phyloP scores from a whole-genome alignment of 2,113 vertebrate genomes.

The Phyllostomus discolor region DNA sequence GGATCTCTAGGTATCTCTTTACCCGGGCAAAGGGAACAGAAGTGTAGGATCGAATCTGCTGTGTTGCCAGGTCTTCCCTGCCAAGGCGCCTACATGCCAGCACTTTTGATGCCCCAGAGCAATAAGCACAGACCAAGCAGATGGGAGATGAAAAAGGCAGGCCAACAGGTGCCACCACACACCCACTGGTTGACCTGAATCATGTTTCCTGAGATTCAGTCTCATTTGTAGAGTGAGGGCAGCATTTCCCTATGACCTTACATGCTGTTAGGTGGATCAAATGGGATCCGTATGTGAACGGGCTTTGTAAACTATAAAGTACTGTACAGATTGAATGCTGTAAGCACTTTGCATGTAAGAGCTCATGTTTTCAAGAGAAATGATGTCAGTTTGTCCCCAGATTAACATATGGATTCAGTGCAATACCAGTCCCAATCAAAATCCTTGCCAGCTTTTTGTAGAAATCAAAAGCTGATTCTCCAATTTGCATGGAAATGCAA shows the following conservation, averaged over 20 bases:
- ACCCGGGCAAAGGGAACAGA: neutral
- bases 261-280: neutral
- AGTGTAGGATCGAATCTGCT: neutral
- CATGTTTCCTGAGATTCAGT: neutral
- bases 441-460: neutral
- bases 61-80: neutral
- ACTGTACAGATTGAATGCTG: neutral
- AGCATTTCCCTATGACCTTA: neutral
- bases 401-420: neutral
- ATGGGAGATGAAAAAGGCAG: neutral
- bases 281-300: neutral
- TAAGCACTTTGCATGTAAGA: neutral
- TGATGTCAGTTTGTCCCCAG: neutral
- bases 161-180: neutral
- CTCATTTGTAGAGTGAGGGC: neutral
- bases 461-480: neutral
- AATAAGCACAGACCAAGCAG: neutral
- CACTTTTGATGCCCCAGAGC: neutral
- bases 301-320: neutral
- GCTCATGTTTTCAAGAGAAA: neutral
- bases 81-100: neutral
- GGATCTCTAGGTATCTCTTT: neutral
- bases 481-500: neutral
- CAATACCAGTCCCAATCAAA: neutral
- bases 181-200: neutral